Percentiles rank a stretch among this genome's conserved stretches.
phyloP scores from a whole-genome alignment of 2,888 invertebrate genomes.

The Desoria tigrina region DNA sequence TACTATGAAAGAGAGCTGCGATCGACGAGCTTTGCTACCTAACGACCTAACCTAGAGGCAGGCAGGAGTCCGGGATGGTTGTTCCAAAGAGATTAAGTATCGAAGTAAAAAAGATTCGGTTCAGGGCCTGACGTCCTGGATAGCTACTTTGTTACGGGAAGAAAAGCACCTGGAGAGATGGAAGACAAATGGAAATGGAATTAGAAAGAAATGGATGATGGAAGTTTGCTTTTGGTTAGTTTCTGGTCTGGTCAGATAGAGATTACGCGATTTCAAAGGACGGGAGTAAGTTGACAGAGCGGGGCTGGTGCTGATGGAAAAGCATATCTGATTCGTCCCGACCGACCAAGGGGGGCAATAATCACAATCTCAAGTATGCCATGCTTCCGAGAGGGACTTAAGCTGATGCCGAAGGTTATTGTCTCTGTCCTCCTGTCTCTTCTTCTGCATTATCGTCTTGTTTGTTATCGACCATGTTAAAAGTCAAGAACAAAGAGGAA shows the following conservation, averaged over 20 bases:
- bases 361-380: background rate
- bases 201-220: constrained; percentile 1
- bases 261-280: constrained; percentile 2
- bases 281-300: background rate
- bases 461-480: constrained; percentile 25
- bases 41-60: too few species aligned
- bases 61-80: too few species aligned
- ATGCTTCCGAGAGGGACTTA: background rate
- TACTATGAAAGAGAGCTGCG: too few species aligned
- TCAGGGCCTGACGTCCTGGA: too few species aligned
- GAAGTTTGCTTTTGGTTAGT: constrained; percentile 8
- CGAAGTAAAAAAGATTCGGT: too few species aligned
- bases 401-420: constrained; percentile 10
- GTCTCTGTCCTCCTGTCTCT: constrained; percentile 34
- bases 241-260: constrained; percentile 5
- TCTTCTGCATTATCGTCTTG: constrained; percentile 44
- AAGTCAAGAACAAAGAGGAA: constrained; percentile 47
- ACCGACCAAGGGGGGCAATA: background rate
- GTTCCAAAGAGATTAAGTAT: too few species aligned
- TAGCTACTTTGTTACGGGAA: too few species aligned
- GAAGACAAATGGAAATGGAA: constrained; percentile 4
- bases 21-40: too few species aligned
- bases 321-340: too few species aligned
- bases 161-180: constrained; percentile 4
- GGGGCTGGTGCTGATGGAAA: too few species aligned